Percentiles rank a stretch among this genome's conserved stretches.
Conservation (phyloP, 2,888 invertebrate species). For the Mantis religiosa region DNA sequence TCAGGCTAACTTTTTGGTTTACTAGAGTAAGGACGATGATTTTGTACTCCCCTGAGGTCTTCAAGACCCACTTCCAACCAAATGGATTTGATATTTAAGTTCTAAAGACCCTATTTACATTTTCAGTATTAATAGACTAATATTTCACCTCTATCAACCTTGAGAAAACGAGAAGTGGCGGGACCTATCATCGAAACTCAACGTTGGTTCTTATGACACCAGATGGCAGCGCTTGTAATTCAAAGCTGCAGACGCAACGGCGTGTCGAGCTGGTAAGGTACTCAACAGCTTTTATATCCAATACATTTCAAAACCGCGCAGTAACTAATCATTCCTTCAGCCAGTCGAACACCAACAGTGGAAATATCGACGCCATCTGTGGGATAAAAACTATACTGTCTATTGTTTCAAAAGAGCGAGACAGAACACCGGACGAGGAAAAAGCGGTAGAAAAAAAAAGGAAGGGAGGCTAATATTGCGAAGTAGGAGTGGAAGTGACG, state of each 20-base stretch:
- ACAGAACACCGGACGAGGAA: not conserved
- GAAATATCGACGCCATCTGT: conserved; percentile 17
- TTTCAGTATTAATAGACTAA: too few relatives aligned
- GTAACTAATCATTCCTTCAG: conserved; percentile 2
- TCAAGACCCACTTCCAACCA: too few relatives aligned
- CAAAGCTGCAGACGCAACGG: not conserved
- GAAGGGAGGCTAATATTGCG: not conserved
- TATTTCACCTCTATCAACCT: not conserved
- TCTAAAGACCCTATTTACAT: too few relatives aligned
- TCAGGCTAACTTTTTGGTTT: too few relatives aligned
- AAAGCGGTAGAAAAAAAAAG: not conserved
- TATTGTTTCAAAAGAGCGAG: conserved; percentile 2
- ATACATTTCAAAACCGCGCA: not conserved
- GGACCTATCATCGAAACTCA: not conserved
- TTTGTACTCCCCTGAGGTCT: too few relatives aligned
- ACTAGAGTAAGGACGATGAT: too few relatives aligned
- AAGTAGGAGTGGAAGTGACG: not conserved
- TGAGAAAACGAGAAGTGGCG: not conserved
- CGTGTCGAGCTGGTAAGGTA: not conserved
- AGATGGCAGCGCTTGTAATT: not conserved
- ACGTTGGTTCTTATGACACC: not conserved
- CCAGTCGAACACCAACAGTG: not conserved
- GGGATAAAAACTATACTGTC: conserved; percentile 6
- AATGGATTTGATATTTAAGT: too few relatives aligned
- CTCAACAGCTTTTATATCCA: not conserved